Conservation (phyloP, 2,888 invertebrate species). For the Drosophila nr. perissopoda region DNA sequence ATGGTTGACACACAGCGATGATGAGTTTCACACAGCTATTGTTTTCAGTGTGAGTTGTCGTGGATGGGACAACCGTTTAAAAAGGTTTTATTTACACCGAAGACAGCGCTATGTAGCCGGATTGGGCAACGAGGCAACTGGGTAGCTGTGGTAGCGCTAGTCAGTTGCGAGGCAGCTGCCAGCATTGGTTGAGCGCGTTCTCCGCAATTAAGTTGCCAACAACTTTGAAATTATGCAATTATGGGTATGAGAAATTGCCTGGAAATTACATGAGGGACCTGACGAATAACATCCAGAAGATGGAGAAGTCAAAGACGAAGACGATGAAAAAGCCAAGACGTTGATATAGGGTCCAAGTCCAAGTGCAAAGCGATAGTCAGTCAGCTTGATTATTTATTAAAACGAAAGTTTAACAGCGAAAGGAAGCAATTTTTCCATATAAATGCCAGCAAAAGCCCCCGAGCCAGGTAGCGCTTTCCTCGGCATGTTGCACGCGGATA, state of each 20-base stretch:
- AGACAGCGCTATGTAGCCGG: conserved; percentile 42
- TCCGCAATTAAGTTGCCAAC: conserved; percentile 85
- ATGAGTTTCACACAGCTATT: background rate
- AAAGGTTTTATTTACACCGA: conserved; percentile 81
- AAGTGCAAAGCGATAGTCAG: conserved; percentile 57
- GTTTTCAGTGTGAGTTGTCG: background rate
- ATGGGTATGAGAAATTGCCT: conserved; percentile 83
- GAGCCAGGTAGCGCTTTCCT: conserved; percentile 33
- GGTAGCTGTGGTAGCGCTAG: conserved; percentile 8
- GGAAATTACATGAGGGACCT: conserved; percentile 80
- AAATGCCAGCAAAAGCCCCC: conserved; percentile 36
- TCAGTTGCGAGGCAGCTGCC: conserved; percentile 41
- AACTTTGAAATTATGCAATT: conserved; percentile 85
- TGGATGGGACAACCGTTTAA: conserved; percentile 77
- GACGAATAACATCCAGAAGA: conserved; percentile 68
- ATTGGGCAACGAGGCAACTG: conserved; percentile 15
- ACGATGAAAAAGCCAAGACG: conserved; percentile 16
- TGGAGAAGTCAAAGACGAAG: conserved; percentile 17
- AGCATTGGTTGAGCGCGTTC: conserved; percentile 52
- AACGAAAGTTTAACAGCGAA: conserved; percentile 79
- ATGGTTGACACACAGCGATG: background rate
- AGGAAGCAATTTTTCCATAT: conserved; percentile 77
- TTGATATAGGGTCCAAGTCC: conserved; percentile 16
- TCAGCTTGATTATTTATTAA: conserved; percentile 78
- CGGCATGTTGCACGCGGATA: conserved; percentile 2